Evolutionary conservation across 2,797 vertebrate species (phyloP).

Genomic region (Platalea minor): DNA sequence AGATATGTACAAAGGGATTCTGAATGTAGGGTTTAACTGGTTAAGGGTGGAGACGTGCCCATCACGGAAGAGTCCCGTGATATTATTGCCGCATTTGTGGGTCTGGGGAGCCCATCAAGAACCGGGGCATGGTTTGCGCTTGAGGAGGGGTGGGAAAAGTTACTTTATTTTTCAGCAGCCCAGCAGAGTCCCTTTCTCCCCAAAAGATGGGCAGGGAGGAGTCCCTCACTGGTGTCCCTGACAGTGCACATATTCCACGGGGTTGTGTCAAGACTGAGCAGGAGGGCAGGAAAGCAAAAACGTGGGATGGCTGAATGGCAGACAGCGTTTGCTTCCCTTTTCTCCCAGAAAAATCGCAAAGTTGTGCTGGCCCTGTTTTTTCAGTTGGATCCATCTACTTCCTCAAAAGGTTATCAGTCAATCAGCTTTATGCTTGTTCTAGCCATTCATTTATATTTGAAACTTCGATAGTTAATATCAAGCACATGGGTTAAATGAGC

Average conservation of each 20-base stretch:
- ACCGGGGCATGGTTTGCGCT: neutral
- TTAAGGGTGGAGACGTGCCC: neutral
- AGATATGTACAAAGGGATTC: neutral
- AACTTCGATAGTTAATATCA: conserved; percentile 62
- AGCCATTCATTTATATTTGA: conserved; percentile 14
- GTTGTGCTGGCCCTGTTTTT: conserved; percentile 43
- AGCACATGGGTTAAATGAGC: conserved; percentile 51
- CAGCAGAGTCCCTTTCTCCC: neutral
- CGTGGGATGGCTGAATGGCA: conserved; percentile 42
- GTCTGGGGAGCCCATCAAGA: neutral
- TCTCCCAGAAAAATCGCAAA: conserved; percentile 52
- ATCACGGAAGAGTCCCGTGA: rapidly evolving
- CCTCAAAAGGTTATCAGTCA: conserved; percentile 25
- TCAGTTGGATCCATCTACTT: conserved; percentile 48
- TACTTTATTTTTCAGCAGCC: neutral
- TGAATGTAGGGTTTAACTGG: neutral
- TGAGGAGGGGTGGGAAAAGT: neutral
- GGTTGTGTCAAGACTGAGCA: conserved; percentile 15
- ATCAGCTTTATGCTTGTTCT: conserved; percentile 44
- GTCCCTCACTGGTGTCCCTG: neutral
- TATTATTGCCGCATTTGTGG: neutral
- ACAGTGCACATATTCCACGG: neutral
- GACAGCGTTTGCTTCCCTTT: conserved; percentile 33
- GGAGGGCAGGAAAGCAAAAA: conserved; percentile 59
- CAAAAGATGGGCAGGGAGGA: neutral